Conservation (phyloP, 2,888 invertebrate species). For the Ceriagrion tenellum region DNA sequence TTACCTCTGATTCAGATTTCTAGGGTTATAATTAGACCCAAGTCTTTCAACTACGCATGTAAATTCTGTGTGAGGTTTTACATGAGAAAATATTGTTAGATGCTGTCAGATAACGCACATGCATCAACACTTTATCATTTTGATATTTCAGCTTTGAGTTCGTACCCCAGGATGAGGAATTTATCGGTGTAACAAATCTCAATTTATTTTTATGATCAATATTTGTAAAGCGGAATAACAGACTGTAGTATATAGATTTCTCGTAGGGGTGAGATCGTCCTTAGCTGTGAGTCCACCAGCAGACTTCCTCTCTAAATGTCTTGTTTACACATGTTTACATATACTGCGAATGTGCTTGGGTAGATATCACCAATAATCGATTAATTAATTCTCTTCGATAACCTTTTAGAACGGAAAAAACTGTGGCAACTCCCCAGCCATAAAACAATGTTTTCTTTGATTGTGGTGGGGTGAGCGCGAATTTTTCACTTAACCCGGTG, state of each 20-base stretch:
- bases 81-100: not conserved
- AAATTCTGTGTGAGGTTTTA: not conserved
- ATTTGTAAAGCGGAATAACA: not conserved
- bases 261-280: not conserved
- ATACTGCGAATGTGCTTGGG: conserved; percentile 19
- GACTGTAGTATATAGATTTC: not conserved
- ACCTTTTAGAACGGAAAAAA: conserved; percentile 9
- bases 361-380: conserved; percentile 22
- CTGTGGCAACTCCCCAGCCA: not conserved
- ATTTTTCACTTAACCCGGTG: conserved; percentile 52
- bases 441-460: conserved; percentile 51
- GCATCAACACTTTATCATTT: not conserved
- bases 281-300: not conserved
- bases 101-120: not conserved
- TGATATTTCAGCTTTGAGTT: not conserved
- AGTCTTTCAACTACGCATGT: not conserved
- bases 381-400: conserved; percentile 15
- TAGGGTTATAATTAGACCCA: not conserved
- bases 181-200: not conserved
- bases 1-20: not conserved
- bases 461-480: not conserved
- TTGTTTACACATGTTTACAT: conserved; percentile 19
- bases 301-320: not conserved
- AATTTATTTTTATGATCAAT: not conserved
- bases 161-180: not conserved